Base-by-base conservation (phyloP, 2,797 vertebrate genomes). In the Cuculus canorus region DNA sequence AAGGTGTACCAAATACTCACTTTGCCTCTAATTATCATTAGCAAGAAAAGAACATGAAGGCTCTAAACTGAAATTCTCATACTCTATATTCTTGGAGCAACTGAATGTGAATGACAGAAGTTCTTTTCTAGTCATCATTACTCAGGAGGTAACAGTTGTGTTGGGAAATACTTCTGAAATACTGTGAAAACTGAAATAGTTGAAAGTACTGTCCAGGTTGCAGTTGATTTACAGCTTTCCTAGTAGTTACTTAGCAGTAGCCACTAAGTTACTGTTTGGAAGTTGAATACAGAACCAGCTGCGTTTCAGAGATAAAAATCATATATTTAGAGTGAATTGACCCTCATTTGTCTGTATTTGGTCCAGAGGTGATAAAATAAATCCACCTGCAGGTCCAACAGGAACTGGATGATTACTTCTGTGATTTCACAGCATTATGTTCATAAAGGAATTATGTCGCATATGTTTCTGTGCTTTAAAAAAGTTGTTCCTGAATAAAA, bases 281-380 rank as follows among this genome's bases (percentile, higher is more conserved):
- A 81, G 71, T 66, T 73, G 64, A 90, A 72, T 86, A 63, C 9
- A 32, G 73, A 83, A 82, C 77, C 25, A 88, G n/a, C 63, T 90
- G 63, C 90, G 52, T 79, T 79, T 91, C 79, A 90, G 76, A 90
- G 30, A 48, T 65, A 24, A 90, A 81, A 91, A 91, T 64, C 22
- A 27, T 0, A 3, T 32, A 27, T 77, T 33, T 77, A n/a, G 23
- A 28, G 22, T 80, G 45, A 59, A 53, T 61, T 90, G 27, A 66
- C 7, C 48, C 86, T 89, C 3, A 10, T 92, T 79, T 77, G 30
- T 77, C 4, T 64, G 7, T 39, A 19, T 65, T 73, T 71, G 69
- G 35, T 80, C 63, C 32, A 33, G 32, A 37, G 17, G 22, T 78
- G 37, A 15, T 66, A 1, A 0, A 66, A 61, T 0, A 2, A 45